Conservation (phyloP, 2,797 vertebrate species). For the Neosilurus hyrtlii region DNA sequence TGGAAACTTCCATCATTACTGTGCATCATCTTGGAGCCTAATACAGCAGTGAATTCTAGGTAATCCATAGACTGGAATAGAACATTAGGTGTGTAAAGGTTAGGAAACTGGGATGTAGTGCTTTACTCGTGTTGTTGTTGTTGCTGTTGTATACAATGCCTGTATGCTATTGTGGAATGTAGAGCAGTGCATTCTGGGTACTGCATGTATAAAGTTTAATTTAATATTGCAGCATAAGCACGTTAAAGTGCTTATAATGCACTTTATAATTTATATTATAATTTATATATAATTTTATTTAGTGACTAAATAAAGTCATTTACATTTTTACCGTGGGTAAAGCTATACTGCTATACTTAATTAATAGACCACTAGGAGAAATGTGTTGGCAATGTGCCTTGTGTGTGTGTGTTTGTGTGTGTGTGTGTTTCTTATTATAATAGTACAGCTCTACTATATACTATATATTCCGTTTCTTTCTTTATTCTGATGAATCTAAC, state of each 20-base stretch:
- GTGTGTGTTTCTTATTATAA: neutral
- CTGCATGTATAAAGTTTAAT: neutral
- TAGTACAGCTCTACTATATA: neutral
- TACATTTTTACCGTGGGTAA: neutral
- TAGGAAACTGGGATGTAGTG: neutral
- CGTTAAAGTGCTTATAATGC: too few relatives aligned
- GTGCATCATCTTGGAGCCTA: neutral
- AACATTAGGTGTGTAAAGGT: neutral
- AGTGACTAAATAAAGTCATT: neutral
- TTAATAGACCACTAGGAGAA: neutral
- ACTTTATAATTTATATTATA: too few relatives aligned
- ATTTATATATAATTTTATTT: too few relatives aligned
- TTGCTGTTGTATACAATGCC: neutral
- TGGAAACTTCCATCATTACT: neutral
- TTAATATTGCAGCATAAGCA: neutral
- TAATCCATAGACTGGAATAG: neutral
- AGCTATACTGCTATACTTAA: too few relatives aligned
- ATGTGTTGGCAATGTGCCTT: neutral
- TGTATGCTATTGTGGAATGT: neutral
- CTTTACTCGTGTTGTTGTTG: neutral
- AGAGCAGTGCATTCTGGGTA: constrained; percentile 11
- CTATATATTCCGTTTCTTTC: neutral
- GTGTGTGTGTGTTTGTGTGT: neutral
- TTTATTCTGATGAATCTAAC: neutral
- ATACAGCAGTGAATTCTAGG: constrained; percentile 4